These are phyloP conservation scores for Mareca penelope DNA, from an alignment of 2,797 vertebrate genomes.

Conservation along the genomic window DNA sequence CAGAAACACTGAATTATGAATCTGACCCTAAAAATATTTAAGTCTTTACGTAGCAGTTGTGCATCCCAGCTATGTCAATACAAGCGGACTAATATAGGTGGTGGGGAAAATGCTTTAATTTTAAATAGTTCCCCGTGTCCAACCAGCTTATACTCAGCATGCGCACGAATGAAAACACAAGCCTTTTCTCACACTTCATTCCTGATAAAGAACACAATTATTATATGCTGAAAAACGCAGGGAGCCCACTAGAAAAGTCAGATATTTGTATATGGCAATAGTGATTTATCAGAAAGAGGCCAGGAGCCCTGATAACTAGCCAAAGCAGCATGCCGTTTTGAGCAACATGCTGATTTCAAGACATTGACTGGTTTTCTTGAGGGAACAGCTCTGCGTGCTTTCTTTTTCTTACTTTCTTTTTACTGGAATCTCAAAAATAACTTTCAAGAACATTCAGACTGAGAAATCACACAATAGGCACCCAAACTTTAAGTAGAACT, in stretches of 20 bases:
- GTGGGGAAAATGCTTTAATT: background rate
- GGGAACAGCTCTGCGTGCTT: background rate
- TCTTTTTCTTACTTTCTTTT: background rate
- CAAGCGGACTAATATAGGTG: background rate
- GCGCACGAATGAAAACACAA: background rate
- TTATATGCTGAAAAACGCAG: background rate
- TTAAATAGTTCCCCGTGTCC: background rate
- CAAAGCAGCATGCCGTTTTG: background rate
- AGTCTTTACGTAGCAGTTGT: background rate
- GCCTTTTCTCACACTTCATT: background rate
- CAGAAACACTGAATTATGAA: background rate
- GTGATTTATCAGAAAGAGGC: background rate
- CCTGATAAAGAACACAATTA: background rate
- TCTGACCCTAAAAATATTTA: background rate
- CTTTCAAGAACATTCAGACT: background rate
- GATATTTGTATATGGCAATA: background rate
- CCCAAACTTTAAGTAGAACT: background rate
- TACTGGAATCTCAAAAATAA: background rate
- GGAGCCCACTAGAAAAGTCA: background rate
- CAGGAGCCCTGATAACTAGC: accelerated
- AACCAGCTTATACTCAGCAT: background rate
- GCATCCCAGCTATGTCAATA: background rate
- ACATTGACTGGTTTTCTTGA: background rate
- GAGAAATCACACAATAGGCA: background rate
- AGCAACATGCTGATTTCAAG: background rate